Evolutionary conservation across 2,113 vertebrate genomes (phyloP).

Genomic region (Ardeotis arabs): DNA sequence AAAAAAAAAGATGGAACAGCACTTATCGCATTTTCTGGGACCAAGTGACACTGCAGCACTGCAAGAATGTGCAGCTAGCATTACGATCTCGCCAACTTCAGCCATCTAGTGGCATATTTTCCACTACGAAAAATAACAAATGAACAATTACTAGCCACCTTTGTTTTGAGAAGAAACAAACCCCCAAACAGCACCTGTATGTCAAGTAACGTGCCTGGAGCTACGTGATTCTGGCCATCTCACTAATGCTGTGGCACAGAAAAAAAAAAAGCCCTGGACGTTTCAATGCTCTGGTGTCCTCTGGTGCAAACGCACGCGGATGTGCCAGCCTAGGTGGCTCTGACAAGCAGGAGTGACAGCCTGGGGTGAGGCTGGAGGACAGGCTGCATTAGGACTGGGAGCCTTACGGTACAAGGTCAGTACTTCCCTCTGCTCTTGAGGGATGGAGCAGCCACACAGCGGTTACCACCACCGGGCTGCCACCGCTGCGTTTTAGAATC

Average conservation of each 20-base stretch:
- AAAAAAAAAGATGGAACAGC: background rate
- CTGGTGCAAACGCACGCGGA: rapidly evolving
- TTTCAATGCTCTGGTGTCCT: background rate
- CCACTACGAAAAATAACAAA: background rate
- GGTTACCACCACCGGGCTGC: background rate
- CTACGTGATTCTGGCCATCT: rapidly evolving
- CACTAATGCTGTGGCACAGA: no score
- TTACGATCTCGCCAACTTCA: background rate
- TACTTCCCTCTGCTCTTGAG: background rate
- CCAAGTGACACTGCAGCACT: background rate
- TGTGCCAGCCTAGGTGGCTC: background rate
- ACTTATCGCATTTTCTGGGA: background rate
- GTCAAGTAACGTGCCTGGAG: background rate
- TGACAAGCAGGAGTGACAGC: background rate
- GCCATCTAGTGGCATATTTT: slow-evolving; percentile 42
- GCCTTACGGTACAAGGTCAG: background rate
- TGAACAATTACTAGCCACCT: background rate
- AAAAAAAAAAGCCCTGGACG: background rate
- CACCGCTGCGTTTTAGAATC: background rate
- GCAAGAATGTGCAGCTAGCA: background rate
- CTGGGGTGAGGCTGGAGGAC: rapidly evolving
- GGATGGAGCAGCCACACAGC: background rate
- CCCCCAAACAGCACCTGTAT: rapidly evolving
- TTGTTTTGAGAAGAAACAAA: background rate
- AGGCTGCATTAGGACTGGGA: background rate